Conservation (phyloP, 2,797 vertebrate species). For the Muscicapa striata region DNA sequence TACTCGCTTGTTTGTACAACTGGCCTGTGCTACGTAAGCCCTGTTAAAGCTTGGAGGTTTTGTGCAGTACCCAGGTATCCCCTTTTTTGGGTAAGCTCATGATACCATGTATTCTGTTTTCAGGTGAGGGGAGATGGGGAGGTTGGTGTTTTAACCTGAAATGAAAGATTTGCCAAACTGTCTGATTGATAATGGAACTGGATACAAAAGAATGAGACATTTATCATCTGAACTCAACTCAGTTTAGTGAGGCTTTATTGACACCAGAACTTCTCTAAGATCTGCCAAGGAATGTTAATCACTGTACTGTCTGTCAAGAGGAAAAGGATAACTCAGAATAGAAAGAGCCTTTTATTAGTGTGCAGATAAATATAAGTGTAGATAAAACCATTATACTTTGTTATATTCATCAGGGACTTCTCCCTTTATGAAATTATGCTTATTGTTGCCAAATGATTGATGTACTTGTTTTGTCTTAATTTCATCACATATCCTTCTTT, state of each 20-base stretch:
- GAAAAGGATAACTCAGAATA: not conserved
- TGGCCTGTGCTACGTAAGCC: not conserved
- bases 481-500: not conserved
- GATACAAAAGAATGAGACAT: conserved; percentile 24
- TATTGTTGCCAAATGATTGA: not conserved
- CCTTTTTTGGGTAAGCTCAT: not conserved
- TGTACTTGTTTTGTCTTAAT: not conserved
- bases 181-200: conserved; percentile 39
- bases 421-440: not conserved
- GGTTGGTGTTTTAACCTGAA: not conserved
- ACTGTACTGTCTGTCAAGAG: conserved; percentile 40
- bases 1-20: conserved; percentile 68
- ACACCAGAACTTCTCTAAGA: conserved; percentile 56
- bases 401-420: not conserved
- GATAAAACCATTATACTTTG: not conserved
- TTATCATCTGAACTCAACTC: conserved; percentile 46
- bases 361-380: conserved; percentile 26
- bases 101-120: not conserved
- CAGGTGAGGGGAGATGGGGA: not conserved
- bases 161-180: conserved; percentile 2
- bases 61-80: not conserved
- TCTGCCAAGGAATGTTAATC: conserved; percentile 64
- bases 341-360: conserved; percentile 7
- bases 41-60: not conserved
- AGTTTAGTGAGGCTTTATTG: conserved; percentile 55